Conservation (phyloP, 1,140 invertebrate species). For the Ceratoteleas bidentatus region DNA sequence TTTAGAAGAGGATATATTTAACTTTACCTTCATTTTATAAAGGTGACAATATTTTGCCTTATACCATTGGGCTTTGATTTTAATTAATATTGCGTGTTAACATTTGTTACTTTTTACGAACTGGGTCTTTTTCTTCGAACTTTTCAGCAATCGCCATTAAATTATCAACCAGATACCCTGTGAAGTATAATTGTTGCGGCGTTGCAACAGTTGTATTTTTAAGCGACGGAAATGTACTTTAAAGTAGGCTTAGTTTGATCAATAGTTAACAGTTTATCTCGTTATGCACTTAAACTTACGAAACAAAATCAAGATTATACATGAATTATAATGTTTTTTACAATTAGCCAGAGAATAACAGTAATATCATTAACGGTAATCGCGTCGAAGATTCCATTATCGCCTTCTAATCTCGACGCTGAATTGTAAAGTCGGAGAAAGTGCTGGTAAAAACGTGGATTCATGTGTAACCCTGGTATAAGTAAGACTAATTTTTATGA, state of each 20-base stretch:
- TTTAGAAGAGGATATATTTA: too few relatives aligned
- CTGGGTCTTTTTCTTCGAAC: too few relatives aligned
- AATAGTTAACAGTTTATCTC: conserved; percentile 36
- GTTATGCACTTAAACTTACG: conserved; percentile 31
- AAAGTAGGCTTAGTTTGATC: conserved; percentile 32
- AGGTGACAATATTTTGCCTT: too few relatives aligned
- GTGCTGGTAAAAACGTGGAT: conserved; percentile 5
- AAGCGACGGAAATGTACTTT: conserved; percentile 33
- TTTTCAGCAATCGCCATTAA: too few relatives aligned
- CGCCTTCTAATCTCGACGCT: too few relatives aligned
- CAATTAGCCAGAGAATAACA: background rate
- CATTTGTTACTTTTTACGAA: too few relatives aligned
- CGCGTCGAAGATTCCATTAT: background rate
- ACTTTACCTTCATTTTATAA: too few relatives aligned
- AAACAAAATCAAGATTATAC: conserved; percentile 29
- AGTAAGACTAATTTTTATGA: conserved; percentile 14
- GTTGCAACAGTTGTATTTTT: conserved; percentile 28
- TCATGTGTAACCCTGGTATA: conserved; percentile 17
- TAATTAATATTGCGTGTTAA: too few relatives aligned
- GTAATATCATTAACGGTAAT: conserved; percentile 10
- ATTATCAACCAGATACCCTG: conserved; percentile 21
- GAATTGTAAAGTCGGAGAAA: background rate
- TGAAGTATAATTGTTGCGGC: conserved; percentile 29
- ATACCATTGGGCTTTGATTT: too few relatives aligned
- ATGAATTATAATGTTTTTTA: conserved; percentile 4